These are phyloP conservation scores for Pandemis heparana DNA, from an alignment of 2,888 invertebrate species.

Conservation along the genomic window DNA sequence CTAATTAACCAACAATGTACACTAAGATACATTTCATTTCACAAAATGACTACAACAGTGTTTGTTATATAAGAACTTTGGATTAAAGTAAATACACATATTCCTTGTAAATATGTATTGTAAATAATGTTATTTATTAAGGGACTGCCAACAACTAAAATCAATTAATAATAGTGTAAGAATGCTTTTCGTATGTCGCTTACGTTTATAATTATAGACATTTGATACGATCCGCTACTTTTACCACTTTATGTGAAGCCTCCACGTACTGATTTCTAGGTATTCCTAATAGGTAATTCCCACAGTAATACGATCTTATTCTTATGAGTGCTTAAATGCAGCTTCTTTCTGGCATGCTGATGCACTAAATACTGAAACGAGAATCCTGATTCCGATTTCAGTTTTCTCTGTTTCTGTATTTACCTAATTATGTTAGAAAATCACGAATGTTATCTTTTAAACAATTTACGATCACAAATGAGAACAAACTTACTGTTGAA, in stretches of 20 bases:
- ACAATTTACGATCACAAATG: neutral
- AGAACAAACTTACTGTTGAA: neutral
- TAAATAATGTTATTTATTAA: conserved; percentile 32
- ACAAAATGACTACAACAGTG: neutral
- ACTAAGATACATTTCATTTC: neutral
- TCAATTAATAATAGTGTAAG: conserved; percentile 34
- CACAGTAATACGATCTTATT: conserved; percentile 32
- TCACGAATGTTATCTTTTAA: neutral
- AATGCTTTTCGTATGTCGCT: conserved; percentile 16
- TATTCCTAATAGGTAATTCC: conserved; percentile 33
- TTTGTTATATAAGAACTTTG: neutral
- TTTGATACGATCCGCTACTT: conserved; percentile 14
- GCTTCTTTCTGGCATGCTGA: neutral
- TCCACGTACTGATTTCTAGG: conserved; percentile 21
- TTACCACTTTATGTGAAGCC: conserved; percentile 3
- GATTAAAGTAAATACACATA: conserved; percentile 3
- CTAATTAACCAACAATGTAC: neutral
- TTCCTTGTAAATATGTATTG: conserved; percentile 37
- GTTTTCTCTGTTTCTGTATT: neutral
- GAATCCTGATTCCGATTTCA: too few relatives aligned
- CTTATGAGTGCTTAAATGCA: neutral
- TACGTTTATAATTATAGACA: conserved; percentile 9
- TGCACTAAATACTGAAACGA: neutral
- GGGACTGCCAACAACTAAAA: conserved; percentile 34
- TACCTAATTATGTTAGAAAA: neutral